phyloP scores from a whole-genome alignment of 2,797 vertebrate genomes.

The Trachurus trachurus region DNA sequence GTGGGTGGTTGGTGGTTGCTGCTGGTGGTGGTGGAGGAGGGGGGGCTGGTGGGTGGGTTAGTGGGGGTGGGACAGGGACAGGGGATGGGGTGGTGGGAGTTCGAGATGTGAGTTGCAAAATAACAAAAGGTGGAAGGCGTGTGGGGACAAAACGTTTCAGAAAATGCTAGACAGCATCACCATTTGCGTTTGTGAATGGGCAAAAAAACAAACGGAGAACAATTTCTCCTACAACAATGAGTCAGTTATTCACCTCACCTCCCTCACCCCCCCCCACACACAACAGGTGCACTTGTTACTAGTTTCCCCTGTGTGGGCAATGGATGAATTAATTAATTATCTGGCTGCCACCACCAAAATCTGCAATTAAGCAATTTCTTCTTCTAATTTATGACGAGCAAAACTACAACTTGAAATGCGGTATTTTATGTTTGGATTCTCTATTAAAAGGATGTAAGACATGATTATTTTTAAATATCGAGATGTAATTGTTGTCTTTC shows the following conservation, averaged over 20 bases:
- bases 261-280: background rate
- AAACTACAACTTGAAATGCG: background rate
- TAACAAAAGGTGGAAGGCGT: constrained; percentile 85
- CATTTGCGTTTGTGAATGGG: constrained; percentile 70
- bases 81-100: constrained; percentile 51
- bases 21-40: too few species aligned
- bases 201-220: constrained; percentile 72
- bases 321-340: constrained; percentile 37
- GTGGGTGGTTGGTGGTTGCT: background rate
- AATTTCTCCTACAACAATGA: constrained; percentile 77
- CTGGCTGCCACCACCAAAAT: background rate
- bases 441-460: background rate
- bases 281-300: constrained; percentile 57
- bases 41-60: too few species aligned
- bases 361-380: constrained; percentile 7
- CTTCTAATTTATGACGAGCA: background rate
- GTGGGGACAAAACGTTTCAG: constrained; percentile 83
- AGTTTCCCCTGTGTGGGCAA: constrained; percentile 13
- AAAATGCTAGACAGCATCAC: constrained; percentile 84
- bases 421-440: background rate
- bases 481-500: constrained; percentile 17
- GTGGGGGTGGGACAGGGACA: too few species aligned
- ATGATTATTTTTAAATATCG: background rate
- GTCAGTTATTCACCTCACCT: constrained; percentile 37
- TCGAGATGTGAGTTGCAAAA: constrained; percentile 78